Evolutionary conservation across 2,888 invertebrate species (phyloP).

Genomic region (Psylliodes chrysocephalus): DNA sequence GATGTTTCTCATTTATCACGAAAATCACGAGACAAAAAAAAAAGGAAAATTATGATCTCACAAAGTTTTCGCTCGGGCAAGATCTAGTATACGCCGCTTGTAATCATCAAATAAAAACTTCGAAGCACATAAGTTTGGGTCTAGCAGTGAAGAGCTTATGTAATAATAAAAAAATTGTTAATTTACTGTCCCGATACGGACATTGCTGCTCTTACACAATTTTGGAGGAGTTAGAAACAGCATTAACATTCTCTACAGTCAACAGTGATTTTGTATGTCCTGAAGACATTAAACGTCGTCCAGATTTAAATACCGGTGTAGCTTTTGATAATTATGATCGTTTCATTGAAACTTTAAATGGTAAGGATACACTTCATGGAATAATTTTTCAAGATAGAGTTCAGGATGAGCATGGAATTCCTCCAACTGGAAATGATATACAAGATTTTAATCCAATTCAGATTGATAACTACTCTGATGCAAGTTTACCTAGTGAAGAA

Average conservation of each 20-base stretch:
- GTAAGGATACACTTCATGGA: too few relatives aligned
- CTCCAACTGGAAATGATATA: conserved; percentile 8
- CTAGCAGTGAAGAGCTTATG: conserved; percentile 32
- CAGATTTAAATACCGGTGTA: conserved; percentile 28
- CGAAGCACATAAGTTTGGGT: conserved; percentile 27
- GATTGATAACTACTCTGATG: too few relatives aligned
- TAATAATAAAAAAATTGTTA: conserved; percentile 27
- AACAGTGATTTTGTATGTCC: conserved; percentile 29
- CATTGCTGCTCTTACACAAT: conserved; percentile 33
- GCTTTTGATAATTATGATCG: conserved; percentile 41
- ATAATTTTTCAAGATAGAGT: conserved; percentile 20
- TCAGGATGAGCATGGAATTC: neutral
- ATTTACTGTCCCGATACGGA: conserved; percentile 23
- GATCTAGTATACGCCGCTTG: neutral
- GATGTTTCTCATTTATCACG: neutral
- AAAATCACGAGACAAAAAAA: neutral
- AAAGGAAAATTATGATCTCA: neutral
- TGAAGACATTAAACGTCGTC: conserved; percentile 22
- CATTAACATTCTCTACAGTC: conserved; percentile 29
- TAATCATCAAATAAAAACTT: conserved; percentile 14
- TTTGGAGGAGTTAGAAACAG: conserved; percentile 37
- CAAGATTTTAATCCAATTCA: too few relatives aligned
- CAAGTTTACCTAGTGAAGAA: too few relatives aligned
- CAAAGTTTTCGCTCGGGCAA: neutral
- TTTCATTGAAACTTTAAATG: conserved; percentile 35